Base-by-base conservation (phyloP, 2,888 invertebrate genomes). In the Aphidius colemani region DNA sequence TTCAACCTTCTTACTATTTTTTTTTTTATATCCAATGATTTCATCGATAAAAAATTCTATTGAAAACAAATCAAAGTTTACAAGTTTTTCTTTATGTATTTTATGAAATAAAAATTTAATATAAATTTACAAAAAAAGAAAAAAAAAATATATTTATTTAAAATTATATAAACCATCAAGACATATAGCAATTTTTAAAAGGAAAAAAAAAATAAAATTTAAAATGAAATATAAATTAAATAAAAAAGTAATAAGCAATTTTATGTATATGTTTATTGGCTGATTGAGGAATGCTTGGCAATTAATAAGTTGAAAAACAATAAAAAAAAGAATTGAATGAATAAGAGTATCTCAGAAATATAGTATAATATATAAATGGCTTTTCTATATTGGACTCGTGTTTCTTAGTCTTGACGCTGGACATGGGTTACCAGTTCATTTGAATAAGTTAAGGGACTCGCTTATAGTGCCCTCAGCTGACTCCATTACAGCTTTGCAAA, bases 391-490 rank as follows among this genome's bases (percentile, higher is more conserved):
- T 79, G 79, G 75, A 30, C 77, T 77, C 73, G 76, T 72, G 76
- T 75, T 78, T 76, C 30, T 30, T 30, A 30, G 53, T 74, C 73
- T 74, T 74, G 75, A 71, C 75, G 73, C 69, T 76, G 80, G 80
- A 80, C 79, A 77, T 79, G 81, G 81, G 81, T 82, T 82, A 81
- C 80, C 77, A 71, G 79, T 81, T 82, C 80, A 82, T 82, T 82
- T 81, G 79, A 82, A 82, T 82, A 82, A 82, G 81, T 81, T 82
- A 82, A 82, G 80, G 80, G 57, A 79, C 66, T 70, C 76, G 76
- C 78, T 77, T 75, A 57, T 57, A 74, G 75, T 78, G 75, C 74
- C 77, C 76, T 77, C 74, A 78, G 75, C 78, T 77, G 75, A 78
- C 75, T 80, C 82, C 81, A 82, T 82, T 82, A 82, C 82, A 79